Conservation (phyloP, 2,888 invertebrate species). For the Protonemura montana region DNA sequence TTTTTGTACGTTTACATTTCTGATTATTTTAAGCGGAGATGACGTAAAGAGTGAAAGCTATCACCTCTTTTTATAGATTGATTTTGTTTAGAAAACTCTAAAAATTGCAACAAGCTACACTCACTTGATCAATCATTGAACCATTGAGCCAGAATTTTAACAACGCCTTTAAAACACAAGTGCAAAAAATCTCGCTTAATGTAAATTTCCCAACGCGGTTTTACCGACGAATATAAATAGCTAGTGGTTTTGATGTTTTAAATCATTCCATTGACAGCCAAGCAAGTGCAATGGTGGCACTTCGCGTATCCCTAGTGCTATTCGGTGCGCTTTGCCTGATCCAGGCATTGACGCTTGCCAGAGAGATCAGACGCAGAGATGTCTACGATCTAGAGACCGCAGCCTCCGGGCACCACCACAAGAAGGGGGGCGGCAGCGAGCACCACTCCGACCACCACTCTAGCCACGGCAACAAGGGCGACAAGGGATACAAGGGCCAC, state of each 20-base stretch:
- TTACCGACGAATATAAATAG: conserved; percentile 43
- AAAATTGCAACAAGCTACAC: conserved; percentile 37
- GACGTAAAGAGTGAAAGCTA: conserved; percentile 40
- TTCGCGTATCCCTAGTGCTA: conserved; percentile 15
- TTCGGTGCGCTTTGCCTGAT: conserved; percentile 40
- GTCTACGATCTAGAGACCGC: conserved; percentile 50
- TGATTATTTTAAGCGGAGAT: conserved; percentile 13
- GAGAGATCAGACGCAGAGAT: conserved; percentile 43
- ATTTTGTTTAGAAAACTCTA: conserved; percentile 30
- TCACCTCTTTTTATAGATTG: conserved; percentile 18
- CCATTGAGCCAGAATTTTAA: conserved; percentile 31
- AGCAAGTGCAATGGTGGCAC: conserved; percentile 28
- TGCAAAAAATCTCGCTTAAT: conserved; percentile 26
- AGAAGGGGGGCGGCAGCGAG: conserved; percentile 72
- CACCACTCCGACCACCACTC: conserved; percentile 73
- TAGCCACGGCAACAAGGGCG: conserved; percentile 77
- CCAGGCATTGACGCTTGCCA: conserved; percentile 35
- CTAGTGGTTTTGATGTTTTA: not conserved
- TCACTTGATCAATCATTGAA: conserved; percentile 38
- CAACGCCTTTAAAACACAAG: conserved; percentile 26
- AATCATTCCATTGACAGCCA: conserved; percentile 38
- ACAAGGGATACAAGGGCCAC: conserved; percentile 79
- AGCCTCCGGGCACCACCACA: conserved; percentile 59
- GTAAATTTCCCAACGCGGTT: conserved; percentile 32
- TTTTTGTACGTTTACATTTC: not conserved